A percentile compares a stretch with the other conserved stretches of the same genome.
Evolutionary conservation across 2,888 invertebrate genomes (phyloP).

Genomic region (Eupithecia exiguata): DNA sequence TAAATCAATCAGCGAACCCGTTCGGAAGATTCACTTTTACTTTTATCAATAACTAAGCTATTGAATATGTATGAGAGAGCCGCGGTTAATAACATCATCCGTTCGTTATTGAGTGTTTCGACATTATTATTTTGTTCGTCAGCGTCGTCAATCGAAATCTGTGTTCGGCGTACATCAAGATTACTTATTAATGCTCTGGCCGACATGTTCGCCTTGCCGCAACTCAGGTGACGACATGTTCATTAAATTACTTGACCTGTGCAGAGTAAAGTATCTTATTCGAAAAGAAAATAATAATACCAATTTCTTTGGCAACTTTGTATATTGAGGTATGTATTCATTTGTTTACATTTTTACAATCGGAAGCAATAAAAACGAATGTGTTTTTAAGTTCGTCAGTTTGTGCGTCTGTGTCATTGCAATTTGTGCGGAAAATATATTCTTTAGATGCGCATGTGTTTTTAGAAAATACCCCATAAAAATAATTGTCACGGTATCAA

Average conservation of each 20-base stretch:
- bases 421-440: conserved; percentile 16
- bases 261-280: conserved; percentile 10
- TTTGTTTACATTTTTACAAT: neutral
- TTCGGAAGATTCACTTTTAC: conserved; percentile 77
- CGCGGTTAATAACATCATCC: conserved; percentile 65
- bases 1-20: conserved; percentile 63
- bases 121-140: conserved; percentile 65
- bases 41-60: conserved; percentile 74
- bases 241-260: conserved; percentile 49
- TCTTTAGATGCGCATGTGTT: conserved; percentile 27
- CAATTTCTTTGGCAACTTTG: neutral
- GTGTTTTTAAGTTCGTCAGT: conserved; percentile 1
- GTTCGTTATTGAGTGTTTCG: conserved; percentile 62
- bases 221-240: conserved; percentile 48
- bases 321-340: neutral
- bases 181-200: conserved; percentile 65
- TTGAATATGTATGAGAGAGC: conserved; percentile 71
- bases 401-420: conserved; percentile 9
- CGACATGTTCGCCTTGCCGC: conserved; percentile 61
- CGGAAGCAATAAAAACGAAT: conserved; percentile 4
- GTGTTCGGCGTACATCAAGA: conserved; percentile 59
- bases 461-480: conserved; percentile 35
- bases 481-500: conserved; percentile 38
- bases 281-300: neutral
- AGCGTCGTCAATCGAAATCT: conserved; percentile 57